Evolutionary conservation across 2,888 invertebrate species (phyloP).

Genomic region (Nomada hirtipes): DNA sequence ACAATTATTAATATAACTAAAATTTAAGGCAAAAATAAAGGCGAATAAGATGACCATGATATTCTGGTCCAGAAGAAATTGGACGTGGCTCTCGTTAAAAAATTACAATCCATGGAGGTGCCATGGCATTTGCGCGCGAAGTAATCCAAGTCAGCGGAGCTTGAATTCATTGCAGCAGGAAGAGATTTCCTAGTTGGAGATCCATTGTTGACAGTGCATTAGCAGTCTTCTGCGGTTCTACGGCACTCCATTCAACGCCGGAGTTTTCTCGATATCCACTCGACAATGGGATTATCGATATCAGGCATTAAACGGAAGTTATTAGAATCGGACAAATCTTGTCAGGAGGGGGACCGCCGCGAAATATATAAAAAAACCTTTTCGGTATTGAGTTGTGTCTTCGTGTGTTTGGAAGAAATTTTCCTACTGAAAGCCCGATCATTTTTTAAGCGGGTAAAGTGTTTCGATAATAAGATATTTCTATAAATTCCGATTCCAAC

Average conservation of each 20-base stretch:
- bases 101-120: background rate
- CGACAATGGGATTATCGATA: conserved; percentile 59
- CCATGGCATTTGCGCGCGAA: conserved; percentile 4
- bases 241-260: conserved; percentile 45
- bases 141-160: conserved; percentile 37
- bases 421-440: too few relatives aligned
- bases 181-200: conserved; percentile 54
- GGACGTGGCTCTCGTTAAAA: conserved; percentile 1
- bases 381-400: background rate
- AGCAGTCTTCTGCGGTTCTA: conserved; percentile 43
- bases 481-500: background rate
- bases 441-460: background rate
- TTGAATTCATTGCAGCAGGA: conserved; percentile 31
- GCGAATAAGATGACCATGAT: background rate
- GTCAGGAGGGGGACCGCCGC: background rate
- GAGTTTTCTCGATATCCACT: conserved; percentile 46
- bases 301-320: conserved; percentile 40
- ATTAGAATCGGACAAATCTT: conserved; percentile 43
- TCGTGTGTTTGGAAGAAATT: background rate
- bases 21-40: too few relatives aligned
- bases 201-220: conserved; percentile 67
- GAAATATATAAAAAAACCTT: conserved; percentile 8
- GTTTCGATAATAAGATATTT: background rate
- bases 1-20: too few relatives aligned
- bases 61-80: background rate